These are phyloP conservation scores for Pseudonaja textilis DNA, from an alignment of 2,113 vertebrate genomes.

Conservation along the genomic window DNA sequence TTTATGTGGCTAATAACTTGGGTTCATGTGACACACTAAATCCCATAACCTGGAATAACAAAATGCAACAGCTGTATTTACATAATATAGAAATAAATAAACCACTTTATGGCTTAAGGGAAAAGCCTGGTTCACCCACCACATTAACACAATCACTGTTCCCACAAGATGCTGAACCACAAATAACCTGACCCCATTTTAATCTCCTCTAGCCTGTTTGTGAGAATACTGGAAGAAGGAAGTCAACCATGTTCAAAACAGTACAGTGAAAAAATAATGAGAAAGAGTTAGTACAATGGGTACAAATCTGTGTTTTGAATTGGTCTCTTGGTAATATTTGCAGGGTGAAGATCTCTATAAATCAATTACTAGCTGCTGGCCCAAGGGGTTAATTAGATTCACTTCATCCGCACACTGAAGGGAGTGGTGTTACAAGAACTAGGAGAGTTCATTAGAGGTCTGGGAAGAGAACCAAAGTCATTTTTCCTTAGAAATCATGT, in stretches of 20 bases:
- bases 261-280: not conserved
- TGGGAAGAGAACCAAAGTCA: not conserved
- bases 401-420: slow-evolving; percentile 1
- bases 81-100: not conserved
- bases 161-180: not conserved
- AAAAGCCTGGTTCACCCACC: not conserved
- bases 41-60: not conserved
- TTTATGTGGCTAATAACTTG: not conserved
- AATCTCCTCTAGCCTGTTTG: not conserved
- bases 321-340: slow-evolving; percentile 15
- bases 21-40: not conserved
- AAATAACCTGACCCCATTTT: not conserved
- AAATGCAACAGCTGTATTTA: not conserved
- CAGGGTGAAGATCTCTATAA: slow-evolving; percentile 29
- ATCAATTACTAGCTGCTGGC: slow-evolving; percentile 18
- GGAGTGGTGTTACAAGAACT: slow-evolving; percentile 10
- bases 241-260: not conserved
- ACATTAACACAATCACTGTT: not conserved
- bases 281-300: not conserved
- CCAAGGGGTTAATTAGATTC: slow-evolving; percentile 23
- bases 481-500: not conserved
- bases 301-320: slow-evolving; percentile 11
- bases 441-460: slow-evolving; percentile 1
- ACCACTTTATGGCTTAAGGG: not conserved
- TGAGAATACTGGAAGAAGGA: not conserved